Percentiles rank a stretch among this genome's conserved stretches.
These are phyloP conservation scores for Rhagonycha lutea DNA, from an alignment of 2,888 invertebrate genomes.

Conservation along the genomic window DNA sequence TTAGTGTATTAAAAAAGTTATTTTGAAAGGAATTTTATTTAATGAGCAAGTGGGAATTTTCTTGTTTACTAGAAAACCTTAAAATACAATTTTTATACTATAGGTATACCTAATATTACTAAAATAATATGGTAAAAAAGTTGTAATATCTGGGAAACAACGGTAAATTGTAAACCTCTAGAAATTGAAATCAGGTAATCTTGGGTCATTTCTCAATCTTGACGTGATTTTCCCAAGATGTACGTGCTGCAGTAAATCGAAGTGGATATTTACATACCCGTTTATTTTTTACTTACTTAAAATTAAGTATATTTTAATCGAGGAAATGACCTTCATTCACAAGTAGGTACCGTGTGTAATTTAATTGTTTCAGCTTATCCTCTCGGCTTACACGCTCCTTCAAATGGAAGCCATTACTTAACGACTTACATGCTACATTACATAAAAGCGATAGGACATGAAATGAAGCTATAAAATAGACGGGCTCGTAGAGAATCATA, in stretches of 20 bases:
- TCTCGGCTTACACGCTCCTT: constrained; percentile 12
- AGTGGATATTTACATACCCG: constrained; percentile 27
- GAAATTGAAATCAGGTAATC: constrained; percentile 36
- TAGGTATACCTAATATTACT: neutral
- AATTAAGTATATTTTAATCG: neutral
- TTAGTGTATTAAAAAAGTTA: no score
- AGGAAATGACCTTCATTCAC: neutral
- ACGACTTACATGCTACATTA: constrained; percentile 16
- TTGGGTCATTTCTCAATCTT: constrained; percentile 31
- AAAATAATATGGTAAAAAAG: constrained; percentile 28
- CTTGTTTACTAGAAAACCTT: no score
- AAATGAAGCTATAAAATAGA: constrained; percentile 13
- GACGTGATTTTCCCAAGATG: constrained; percentile 31
- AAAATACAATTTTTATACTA: no score
- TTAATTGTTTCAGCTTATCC: constrained; percentile 17
- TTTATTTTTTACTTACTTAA: constrained; percentile 11
- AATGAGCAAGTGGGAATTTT: no score
- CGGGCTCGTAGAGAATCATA: constrained; percentile 7
- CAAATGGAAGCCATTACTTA: constrained; percentile 17
- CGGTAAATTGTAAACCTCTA: constrained; percentile 35
- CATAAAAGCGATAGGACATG: constrained; percentile 9
- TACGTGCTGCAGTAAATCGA: constrained; percentile 21
- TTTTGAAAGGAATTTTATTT: no score
- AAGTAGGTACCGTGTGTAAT: constrained; percentile 1
- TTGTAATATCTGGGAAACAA: constrained; percentile 32